Evolutionary conservation across 2,888 invertebrate species (phyloP).

Genomic region (Cheilosia pagana): DNA sequence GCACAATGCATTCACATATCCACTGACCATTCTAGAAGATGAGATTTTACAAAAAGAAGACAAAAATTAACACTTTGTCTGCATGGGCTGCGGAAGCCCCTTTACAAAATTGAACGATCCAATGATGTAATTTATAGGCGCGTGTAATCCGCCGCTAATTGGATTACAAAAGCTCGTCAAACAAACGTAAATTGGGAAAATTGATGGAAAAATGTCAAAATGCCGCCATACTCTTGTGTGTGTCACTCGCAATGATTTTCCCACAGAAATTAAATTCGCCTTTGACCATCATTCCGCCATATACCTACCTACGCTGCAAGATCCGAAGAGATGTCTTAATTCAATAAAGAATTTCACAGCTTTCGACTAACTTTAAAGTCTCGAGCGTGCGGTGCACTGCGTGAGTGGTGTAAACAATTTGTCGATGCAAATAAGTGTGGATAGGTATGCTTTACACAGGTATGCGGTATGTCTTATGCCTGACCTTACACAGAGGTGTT

Average conservation of each 20-base stretch:
- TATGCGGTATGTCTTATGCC: too few species aligned
- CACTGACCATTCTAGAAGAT: neutral
- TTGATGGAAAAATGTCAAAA: constrained; percentile 46
- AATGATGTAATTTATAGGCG: constrained; percentile 49
- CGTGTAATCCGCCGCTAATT: constrained; percentile 65
- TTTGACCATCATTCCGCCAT: neutral
- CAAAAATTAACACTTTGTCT: constrained; percentile 41
- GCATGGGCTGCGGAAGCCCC: neutral
- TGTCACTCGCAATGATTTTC: constrained; percentile 27
- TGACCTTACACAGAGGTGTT: neutral
- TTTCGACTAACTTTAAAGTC: constrained; percentile 50
- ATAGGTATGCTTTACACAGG: too few species aligned
- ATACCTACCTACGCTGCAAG: constrained; percentile 1
- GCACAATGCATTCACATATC: neutral
- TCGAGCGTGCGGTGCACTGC: constrained; percentile 9
- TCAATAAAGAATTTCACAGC: constrained; percentile 56
- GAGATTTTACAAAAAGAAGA: neutral
- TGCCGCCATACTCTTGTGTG: constrained; percentile 19
- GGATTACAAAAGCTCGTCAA: constrained; percentile 63
- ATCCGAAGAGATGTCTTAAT: constrained; percentile 14
- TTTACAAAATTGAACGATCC: neutral
- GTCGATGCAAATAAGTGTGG: constrained; percentile 25
- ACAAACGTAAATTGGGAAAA: constrained; percentile 43
- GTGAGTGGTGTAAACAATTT: constrained; percentile 15
- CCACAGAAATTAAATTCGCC: constrained; percentile 38